Base-by-base conservation (phyloP, 2,113 vertebrate genomes). In the Pedetes capensis region DNA sequence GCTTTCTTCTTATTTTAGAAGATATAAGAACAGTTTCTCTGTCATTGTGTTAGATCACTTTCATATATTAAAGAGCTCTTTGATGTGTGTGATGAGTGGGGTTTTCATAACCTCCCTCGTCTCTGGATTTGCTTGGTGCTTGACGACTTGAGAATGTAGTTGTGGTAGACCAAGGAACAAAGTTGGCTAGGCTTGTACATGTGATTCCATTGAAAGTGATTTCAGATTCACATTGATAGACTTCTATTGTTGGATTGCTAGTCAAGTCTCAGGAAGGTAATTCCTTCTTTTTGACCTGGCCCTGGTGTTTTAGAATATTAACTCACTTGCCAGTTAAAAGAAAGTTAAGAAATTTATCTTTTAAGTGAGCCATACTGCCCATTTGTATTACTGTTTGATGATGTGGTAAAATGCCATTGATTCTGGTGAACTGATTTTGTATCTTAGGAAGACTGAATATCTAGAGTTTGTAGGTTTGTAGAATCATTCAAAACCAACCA, bases 91-190 rank as follows among this genome's bases (percentile, higher is more conserved):
- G 51, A 34, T 57, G 39, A 88, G 18, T n/a, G 53, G 1, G 2
- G 9, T 75, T 96, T 85, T 96, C 68, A 29, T 87, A 74, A 85
- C 47, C 78, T 7, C 14, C 39, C 10, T 75, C 11, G 69, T 87
- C 51, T 88, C 63, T 89, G 71, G 8, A 29, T 94, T 97, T 95
- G 32, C 53, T 72, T 84, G 75, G 22, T 81, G 69, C 16, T 85
- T 55, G 78, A 76, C 49, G 6, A 32, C 23, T 74, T 89, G 80
- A 72, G 49, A 76, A 20, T 59, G 27, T 79, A 29, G 32, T 74
- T 66, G 39, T 39, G 63, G 34, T 69, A 75, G 32, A 37, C n/a
- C 87, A 82, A 89, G 44, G 10, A 79, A 23, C 25, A 85, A 61
- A 82, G 27, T 55, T 68, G 22, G 61, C 23, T 39, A 39, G n/a